These are phyloP conservation scores for Vulpes lagopus DNA, from an alignment of 2,113 vertebrate genomes.

Conservation along the genomic window DNA sequence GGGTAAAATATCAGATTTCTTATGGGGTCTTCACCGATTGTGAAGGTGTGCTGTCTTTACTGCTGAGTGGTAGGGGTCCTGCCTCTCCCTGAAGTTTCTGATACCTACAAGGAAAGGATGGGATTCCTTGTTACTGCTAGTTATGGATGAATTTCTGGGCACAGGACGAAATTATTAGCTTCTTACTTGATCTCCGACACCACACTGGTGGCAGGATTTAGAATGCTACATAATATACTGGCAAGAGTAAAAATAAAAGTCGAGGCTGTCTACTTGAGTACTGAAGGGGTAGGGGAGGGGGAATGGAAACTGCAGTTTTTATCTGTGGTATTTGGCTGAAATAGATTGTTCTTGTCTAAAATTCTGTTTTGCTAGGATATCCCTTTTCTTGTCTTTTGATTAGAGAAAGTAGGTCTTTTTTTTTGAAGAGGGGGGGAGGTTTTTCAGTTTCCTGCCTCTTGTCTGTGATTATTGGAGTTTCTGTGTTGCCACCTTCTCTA, in stretches of 20 bases:
- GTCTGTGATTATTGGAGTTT: neutral
- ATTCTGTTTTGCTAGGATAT: neutral
- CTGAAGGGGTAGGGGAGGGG: neutral
- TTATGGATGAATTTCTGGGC: neutral
- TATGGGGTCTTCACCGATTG: neutral
- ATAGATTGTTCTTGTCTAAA: neutral
- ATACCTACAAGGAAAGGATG: neutral
- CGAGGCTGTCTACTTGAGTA: neutral
- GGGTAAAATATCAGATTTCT: neutral
- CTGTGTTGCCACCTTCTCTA: neutral
- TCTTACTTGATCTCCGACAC: neutral
- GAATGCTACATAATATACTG: neutral
- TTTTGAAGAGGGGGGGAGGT: accelerated
- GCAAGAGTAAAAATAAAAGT: neutral
- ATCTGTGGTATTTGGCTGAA: neutral
- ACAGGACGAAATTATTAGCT: neutral
- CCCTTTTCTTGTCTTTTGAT: neutral
- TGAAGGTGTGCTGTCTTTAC: neutral
- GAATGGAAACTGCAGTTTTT: neutral
- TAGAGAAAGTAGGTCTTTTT: neutral
- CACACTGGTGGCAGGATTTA: neutral
- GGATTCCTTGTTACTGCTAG: neutral
- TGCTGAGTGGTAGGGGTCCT: neutral
- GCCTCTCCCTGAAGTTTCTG: neutral
- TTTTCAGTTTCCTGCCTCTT: neutral